Percentiles rank a stretch among this genome's conserved stretches.
Conservation (phyloP, 2,888 invertebrate genomes). For the Marronus borbonicus region DNA sequence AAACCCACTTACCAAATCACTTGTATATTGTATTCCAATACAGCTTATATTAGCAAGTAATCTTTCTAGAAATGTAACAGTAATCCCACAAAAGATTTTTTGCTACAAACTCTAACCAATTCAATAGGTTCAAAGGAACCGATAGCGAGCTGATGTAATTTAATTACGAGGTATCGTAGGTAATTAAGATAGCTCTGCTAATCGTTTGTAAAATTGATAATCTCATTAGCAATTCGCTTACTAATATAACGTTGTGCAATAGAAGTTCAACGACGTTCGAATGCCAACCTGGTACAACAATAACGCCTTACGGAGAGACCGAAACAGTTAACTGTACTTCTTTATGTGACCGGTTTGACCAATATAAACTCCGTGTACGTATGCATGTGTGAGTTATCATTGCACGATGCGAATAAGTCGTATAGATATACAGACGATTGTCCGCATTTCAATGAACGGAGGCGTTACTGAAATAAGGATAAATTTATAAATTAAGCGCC, state of each 20-base stretch:
- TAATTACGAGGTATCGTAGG: background rate
- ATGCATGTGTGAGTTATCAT: slow-evolving; percentile 7
- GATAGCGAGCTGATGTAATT: background rate
- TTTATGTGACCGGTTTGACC: slow-evolving; percentile 46
- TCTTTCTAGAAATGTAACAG: no score
- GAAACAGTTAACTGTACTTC: slow-evolving; percentile 47
- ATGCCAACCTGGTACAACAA: slow-evolving; percentile 37
- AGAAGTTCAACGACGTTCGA: slow-evolving; percentile 43
- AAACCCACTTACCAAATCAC: no score
- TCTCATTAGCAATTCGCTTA: slow-evolving; percentile 2
- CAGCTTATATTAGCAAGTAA: no score
- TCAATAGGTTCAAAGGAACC: background rate
- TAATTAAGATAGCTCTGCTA: slow-evolving; percentile 7
- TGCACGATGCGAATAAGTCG: slow-evolving; percentile 19
- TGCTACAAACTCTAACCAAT: no score
- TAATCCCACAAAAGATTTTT: no score
- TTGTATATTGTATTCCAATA: no score
- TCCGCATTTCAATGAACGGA: slow-evolving; percentile 33
- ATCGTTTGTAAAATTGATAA: slow-evolving; percentile 25
- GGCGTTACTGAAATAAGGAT: slow-evolving; percentile 34
- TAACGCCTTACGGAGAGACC: slow-evolving; percentile 41
- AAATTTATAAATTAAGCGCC: slow-evolving; percentile 42
- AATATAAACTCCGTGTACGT: slow-evolving; percentile 22
- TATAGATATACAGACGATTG: slow-evolving; percentile 5
- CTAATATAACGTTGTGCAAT: slow-evolving; percentile 34